phyloP scores from a whole-genome alignment of 2,888 invertebrate genomes.

The Mesodorylaimus sp. region DNA sequence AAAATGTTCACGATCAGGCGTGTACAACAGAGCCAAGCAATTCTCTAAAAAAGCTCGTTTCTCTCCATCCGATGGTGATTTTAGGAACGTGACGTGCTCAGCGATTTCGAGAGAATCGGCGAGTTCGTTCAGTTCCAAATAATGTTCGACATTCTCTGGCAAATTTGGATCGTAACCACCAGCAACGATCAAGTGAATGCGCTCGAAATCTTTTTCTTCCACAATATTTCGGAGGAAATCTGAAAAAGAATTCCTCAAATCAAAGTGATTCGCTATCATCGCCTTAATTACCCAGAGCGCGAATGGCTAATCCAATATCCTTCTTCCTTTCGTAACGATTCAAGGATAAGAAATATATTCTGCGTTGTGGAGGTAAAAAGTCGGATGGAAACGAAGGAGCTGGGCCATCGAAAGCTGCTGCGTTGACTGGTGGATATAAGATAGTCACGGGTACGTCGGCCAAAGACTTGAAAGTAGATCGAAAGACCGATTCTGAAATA shows the following conservation, averaged over 20 bases:
- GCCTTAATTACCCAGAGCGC: slow-evolving; percentile 50
- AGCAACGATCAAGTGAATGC: slow-evolving; percentile 60
- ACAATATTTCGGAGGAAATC: slow-evolving; percentile 15
- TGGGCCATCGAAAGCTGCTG: slow-evolving; percentile 32
- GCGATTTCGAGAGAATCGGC: slow-evolving; percentile 40
- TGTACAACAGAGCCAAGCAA: slow-evolving; percentile 68
- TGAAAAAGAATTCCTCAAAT: slow-evolving; percentile 13
- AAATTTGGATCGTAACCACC: slow-evolving; percentile 87
- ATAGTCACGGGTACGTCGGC: slow-evolving; percentile 49
- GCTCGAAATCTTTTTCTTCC: slow-evolving; percentile 9
- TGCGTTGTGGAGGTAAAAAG: slow-evolving; percentile 23
- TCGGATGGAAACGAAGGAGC: slow-evolving; percentile 13
- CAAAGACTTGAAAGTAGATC: slow-evolving; percentile 59
- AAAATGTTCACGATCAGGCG: slow-evolving; percentile 91
- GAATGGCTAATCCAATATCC: slow-evolving; percentile 64
- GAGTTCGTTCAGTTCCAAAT: slow-evolving; percentile 50
- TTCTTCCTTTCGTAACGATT: slow-evolving; percentile 96
- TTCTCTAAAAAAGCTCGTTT: slow-evolving; percentile 61
- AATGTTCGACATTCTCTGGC: slow-evolving; percentile 66
- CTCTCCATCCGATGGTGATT: slow-evolving; percentile 63
- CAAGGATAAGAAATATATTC: slow-evolving; percentile 60
- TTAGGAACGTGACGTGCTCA: slow-evolving; percentile 52
- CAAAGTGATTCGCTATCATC: not conserved
- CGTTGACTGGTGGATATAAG: slow-evolving; percentile 81
- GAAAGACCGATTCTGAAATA: slow-evolving; percentile 54